Evolutionary conservation across 1,140 invertebrate species (phyloP).

Genomic region (Holotrichia oblita): DNA sequence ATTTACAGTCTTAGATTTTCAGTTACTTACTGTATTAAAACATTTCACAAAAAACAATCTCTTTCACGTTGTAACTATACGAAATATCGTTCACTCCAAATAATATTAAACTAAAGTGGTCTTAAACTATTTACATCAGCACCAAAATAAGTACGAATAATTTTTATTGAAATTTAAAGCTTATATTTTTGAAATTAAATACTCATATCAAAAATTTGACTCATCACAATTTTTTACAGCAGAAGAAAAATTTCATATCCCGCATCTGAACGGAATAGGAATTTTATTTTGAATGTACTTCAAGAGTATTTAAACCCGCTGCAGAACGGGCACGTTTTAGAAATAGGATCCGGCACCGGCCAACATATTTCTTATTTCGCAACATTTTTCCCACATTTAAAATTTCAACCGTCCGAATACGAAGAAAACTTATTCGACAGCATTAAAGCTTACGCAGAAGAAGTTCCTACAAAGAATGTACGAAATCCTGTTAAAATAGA

Average conservation of each 20-base stretch:
- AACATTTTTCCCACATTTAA: slow-evolving; percentile 73
- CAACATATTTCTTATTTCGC: slow-evolving; percentile 85
- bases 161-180: background rate
- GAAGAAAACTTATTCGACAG: slow-evolving; percentile 72
- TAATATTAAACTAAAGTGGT: background rate
- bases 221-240: slow-evolving; percentile 41
- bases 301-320: slow-evolving; percentile 67
- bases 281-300: slow-evolving; percentile 77
- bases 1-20: too few species aligned
- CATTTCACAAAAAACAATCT: too few species aligned
- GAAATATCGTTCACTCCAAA: too few species aligned
- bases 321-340: slow-evolving; percentile 66
- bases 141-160: slow-evolving; percentile 33
- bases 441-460: slow-evolving; percentile 73
- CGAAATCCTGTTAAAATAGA: slow-evolving; percentile 73
- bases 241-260: slow-evolving; percentile 59
- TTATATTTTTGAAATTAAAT: background rate
- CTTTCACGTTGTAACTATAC: too few species aligned
- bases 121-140: slow-evolving; percentile 18
- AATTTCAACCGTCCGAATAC: slow-evolving; percentile 82
- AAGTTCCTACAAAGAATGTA: slow-evolving; percentile 72
- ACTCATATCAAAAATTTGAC: background rate
- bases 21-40: too few species aligned
- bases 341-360: slow-evolving; percentile 86
- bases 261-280: slow-evolving; percentile 82